phyloP scores from a whole-genome alignment of 2,797 vertebrate genomes.

The Clarias fuscus region DNA sequence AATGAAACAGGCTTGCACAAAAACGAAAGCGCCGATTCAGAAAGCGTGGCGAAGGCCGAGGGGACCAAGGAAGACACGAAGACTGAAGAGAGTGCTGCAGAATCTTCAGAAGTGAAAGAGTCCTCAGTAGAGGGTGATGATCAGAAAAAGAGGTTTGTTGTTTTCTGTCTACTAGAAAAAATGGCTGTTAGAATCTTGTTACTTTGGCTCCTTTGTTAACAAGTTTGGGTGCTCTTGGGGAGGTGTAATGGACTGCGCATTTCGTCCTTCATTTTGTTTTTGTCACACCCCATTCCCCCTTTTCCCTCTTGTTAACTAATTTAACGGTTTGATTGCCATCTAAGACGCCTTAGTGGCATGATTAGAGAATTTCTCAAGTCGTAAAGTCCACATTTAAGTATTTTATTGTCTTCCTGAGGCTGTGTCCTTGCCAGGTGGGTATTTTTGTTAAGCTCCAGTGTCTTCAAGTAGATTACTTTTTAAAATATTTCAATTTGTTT shows the following conservation, averaged over 20 bases:
- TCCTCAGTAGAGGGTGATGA: constrained; percentile 98
- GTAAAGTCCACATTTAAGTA: constrained; percentile 32
- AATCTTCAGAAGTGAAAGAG: constrained; percentile 92
- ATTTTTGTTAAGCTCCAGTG: constrained; percentile 39
- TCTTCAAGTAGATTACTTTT: constrained; percentile 39
- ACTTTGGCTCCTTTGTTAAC: constrained; percentile 85
- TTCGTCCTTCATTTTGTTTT: constrained; percentile 70
- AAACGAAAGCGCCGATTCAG: constrained; percentile 80
- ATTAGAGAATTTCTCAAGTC: constrained; percentile 36
- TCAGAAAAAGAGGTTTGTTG: constrained; percentile 99
- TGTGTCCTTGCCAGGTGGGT: constrained; percentile 49
- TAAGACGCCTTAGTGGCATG: constrained; percentile 54
- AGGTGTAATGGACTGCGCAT: constrained; percentile 80
- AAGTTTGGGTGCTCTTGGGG: constrained; percentile 76
- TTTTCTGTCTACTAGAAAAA: constrained; percentile 99
- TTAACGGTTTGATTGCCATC: constrained; percentile 58
- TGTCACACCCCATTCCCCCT: constrained; percentile 62
- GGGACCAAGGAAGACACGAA: constrained; percentile 83
- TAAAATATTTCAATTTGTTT: constrained; percentile 42
- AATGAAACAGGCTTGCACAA: constrained; percentile 77
- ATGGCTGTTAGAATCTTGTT: constrained; percentile 88
- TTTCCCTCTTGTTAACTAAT: constrained; percentile 68
- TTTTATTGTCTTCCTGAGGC: constrained; percentile 52
- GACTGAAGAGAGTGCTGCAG: constrained; percentile 87
- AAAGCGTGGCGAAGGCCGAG: constrained; percentile 81